Evolutionary conservation across 1,140 invertebrate species (phyloP).

Genomic region (Drosophila suzukii): DNA sequence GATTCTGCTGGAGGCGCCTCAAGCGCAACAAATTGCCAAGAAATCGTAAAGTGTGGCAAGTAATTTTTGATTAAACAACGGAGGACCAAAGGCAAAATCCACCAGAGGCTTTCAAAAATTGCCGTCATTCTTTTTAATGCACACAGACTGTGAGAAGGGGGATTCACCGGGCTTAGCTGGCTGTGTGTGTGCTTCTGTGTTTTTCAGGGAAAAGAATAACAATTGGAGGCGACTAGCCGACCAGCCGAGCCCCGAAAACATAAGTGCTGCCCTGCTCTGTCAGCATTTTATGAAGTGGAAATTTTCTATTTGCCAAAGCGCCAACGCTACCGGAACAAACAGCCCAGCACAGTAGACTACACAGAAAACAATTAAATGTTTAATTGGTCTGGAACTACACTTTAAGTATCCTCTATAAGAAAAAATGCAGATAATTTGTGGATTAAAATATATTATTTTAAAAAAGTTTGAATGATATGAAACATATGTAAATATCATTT

Average conservation of each 20-base stretch:
- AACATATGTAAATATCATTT: too few relatives aligned
- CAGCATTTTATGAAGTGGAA: constrained; percentile 77
- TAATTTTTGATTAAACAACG: constrained; percentile 78
- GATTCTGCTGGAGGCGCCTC: constrained; percentile 11
- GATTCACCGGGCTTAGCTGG: constrained; percentile 4
- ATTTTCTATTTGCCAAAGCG: constrained; percentile 81
- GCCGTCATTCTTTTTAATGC: constrained; percentile 82
- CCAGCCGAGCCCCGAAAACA: constrained; percentile 52
- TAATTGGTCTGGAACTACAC: background rate
- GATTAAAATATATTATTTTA: too few relatives aligned
- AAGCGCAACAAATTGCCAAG: constrained; percentile 74
- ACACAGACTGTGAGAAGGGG: constrained; percentile 23
- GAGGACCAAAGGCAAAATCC: constrained; percentile 23
- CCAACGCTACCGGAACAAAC: constrained; percentile 76
- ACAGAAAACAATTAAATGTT: constrained; percentile 1
- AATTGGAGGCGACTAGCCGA: constrained; percentile 44
- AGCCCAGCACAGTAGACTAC: constrained; percentile 29
- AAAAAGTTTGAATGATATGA: too few relatives aligned
- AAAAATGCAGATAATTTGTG: too few relatives aligned
- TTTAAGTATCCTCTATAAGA: background rate
- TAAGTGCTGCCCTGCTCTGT: constrained; percentile 73
- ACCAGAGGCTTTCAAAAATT: constrained; percentile 61
- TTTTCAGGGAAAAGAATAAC: constrained; percentile 25
- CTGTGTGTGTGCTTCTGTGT: background rate
- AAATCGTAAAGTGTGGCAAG: constrained; percentile 77